Evolutionary conservation across 1,140 invertebrate genomes (phyloP).

Genomic region (Caerostris darwini): DNA sequence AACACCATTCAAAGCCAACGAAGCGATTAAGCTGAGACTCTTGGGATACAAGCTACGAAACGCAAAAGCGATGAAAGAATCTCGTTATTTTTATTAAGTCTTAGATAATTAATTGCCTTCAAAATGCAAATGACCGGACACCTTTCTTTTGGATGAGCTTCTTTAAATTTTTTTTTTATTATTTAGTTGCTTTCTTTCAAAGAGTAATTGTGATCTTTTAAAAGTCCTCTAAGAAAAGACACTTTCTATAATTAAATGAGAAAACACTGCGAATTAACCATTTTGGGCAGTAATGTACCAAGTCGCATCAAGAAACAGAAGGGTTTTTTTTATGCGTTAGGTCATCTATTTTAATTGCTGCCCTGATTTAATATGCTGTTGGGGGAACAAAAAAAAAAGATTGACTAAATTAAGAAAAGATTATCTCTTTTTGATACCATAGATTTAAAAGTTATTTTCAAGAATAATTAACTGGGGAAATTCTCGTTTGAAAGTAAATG

Average conservation of each 20-base stretch:
- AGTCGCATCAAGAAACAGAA: background rate
- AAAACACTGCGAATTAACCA: slow-evolving; percentile 35
- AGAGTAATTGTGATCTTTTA: slow-evolving; percentile 27
- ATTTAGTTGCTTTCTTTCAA: background rate
- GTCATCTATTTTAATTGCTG: slow-evolving; percentile 16
- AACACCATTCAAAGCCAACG: background rate
- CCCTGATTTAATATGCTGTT: background rate
- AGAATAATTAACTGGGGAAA: background rate
- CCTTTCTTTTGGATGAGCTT: background rate
- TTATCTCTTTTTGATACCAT: slow-evolving; percentile 17
- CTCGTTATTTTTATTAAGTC: slow-evolving; percentile 17
- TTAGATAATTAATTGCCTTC: slow-evolving; percentile 32
- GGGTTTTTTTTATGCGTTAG: background rate
- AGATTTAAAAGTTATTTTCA: background rate
- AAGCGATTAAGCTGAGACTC: background rate
- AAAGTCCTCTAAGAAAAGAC: slow-evolving; percentile 1
- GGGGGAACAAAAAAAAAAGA: background rate
- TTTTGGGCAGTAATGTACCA: background rate
- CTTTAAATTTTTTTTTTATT: background rate
- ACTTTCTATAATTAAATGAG: slow-evolving; percentile 46
- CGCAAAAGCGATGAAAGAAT: background rate
- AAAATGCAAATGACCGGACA: slow-evolving; percentile 38
- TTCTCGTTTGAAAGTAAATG: background rate
- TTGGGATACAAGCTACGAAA: background rate
- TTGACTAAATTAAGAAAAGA: background rate